Percentiles rank a stretch among this genome's conserved stretches.
Conservation (phyloP, 1,140 invertebrate genomes). For the Drosophila erecta region DNA sequence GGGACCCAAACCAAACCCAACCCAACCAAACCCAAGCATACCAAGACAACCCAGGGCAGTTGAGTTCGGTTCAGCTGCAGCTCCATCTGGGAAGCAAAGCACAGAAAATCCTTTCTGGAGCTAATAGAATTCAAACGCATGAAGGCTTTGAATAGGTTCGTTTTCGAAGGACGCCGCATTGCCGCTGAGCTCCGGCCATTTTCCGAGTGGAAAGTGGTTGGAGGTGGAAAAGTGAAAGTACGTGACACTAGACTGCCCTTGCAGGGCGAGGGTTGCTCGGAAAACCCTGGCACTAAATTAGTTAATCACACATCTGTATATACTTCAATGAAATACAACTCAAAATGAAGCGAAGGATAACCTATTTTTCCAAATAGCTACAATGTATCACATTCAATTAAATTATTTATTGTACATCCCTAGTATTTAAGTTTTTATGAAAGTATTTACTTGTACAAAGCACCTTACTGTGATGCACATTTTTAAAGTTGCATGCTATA, state of each 20-base stretch:
- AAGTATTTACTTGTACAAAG: too few species aligned
- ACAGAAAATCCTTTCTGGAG: conserved; percentile 75
- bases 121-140: conserved; percentile 83
- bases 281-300: neutral
- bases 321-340: neutral
- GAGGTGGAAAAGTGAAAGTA: conserved; percentile 73
- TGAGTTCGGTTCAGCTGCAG: neutral
- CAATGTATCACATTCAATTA: too few species aligned
- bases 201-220: conserved; percentile 1
- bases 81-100: conserved; percentile 19
- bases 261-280: conserved; percentile 50
- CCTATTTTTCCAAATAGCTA: too few species aligned
- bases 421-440: too few species aligned
- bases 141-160: conserved; percentile 80
- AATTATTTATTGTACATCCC: too few species aligned
- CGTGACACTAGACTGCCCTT: conserved; percentile 67
- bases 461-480: too few species aligned
- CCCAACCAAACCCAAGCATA: too few species aligned
- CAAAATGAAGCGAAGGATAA: neutral
- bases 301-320: neutral
- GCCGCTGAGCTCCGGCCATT: conserved; percentile 54
- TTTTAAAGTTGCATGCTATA: too few species aligned
- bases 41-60: neutral
- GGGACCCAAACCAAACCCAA: neutral
- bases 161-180: conserved; percentile 72